Evolutionary conservation across 2,888 invertebrate genomes (phyloP), one percentile per base, ranked within the genome.

Genomic region (Timema podura): DNA sequence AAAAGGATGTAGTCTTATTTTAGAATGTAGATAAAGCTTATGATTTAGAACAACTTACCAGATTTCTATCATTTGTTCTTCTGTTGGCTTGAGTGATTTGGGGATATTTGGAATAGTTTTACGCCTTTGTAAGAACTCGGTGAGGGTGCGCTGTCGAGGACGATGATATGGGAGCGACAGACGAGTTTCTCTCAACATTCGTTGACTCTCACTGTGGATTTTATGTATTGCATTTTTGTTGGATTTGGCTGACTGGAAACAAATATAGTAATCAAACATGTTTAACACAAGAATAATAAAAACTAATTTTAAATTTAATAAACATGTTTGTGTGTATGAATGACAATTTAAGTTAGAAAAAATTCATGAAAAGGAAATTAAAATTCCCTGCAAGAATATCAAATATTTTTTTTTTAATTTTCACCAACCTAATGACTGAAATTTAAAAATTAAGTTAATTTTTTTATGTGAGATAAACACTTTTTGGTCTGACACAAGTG

Each of bases 111-210:
- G 76, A 44, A 69, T 45, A 15, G 77, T 71, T 70, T 83, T 81
- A 66, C 82, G 81, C 73, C 85, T 81, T 61, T 82, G 83, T 75
- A 93, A 84, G 76, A 96, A 95, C 77, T 95, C 95, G 78, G 91
- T 87, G 0, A 96, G 81, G 0, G 90, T 88, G 69, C 90, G 85
- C 54, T 91, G 89, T 77, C 91, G 92, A 2, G 96, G 94, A 77
- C 88, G 87, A 79, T 96, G 95, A 79, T 96, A 96, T 0, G 96
- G 96, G 51, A 96, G 82, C 57, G 88, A 88, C 10, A 95, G 84
- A 71, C 87, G 83, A 16, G 88, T 88, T 79, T 95, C 92, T 75
- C 96, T 84, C 10, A 92, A 79, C 82, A 93, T 85, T 69, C 94
- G 84, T 80, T 95, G 94, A 0, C 91, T 91, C 81, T 93, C 94